Evolutionary conservation across 2,888 invertebrate genomes (phyloP), one percentile per base, ranked within the genome.

Genomic region (Himalopsyche kuldschensis): DNA sequence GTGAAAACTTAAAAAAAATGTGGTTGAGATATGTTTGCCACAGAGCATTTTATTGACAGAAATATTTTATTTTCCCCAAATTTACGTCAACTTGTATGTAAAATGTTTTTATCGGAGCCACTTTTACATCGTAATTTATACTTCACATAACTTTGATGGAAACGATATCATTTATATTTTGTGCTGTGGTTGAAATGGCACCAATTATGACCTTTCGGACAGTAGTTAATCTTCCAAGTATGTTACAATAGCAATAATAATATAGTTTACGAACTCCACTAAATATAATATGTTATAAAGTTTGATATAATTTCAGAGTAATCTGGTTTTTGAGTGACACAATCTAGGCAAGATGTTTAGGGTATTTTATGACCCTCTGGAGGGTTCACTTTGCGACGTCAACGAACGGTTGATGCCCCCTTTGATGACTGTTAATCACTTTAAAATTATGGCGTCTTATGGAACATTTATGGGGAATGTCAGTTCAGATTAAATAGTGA

Each of bases 371-470:
- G 55, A 55, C 55, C 55, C 55, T 24, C 55, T 24, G 24, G 20
- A 24, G 55, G 55, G 55, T 55, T 55, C 55, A 20, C 55, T 55
- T 55, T 24, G 55, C 55, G 10, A 55, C n/a, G 55, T 55, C 55
- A 55, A 55, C 55, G 55, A 55, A 55, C 55, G 55, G n/a, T 55
- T 55, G 55, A 82, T 75, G 78, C 79, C 63, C 79, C 82, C 82
- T 82, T 82, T 82, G 82, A 82, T 79, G 78, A 82, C 82, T 82
- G 79, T 82, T 79, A 78, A 82, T 82, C 82, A 82, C 82, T 41
- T 63, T 75, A 35, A 82, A 82, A 82, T 82, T 82, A 79, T 79
- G 79, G 79, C 82, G 47, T 82, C 79, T 75, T 75, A 55, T 55
- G 24, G 55, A 55, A 55, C 55, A 55, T 55, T 55, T 55, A 55